Percentiles rank a stretch among this genome's conserved stretches.
Conservation (phyloP, 2,888 invertebrate genomes). For the Drosophila kambysellisi region DNA sequence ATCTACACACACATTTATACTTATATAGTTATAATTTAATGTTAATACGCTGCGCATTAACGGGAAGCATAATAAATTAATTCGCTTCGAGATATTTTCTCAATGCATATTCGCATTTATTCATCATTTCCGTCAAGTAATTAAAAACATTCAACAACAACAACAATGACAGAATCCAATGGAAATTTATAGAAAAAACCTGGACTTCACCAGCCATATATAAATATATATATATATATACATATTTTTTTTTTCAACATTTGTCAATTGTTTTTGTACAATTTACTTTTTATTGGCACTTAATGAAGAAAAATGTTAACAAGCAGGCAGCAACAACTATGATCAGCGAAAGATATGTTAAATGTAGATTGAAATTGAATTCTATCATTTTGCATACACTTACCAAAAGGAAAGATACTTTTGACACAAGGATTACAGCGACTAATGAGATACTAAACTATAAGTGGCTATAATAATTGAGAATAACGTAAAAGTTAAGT, state of each 20-base stretch:
- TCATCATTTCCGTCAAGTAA: constrained; percentile 56
- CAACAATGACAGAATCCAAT: constrained; percentile 3
- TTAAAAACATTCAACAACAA: constrained; percentile 44
- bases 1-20: neutral
- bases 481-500: no score
- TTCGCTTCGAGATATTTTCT: constrained; percentile 27
- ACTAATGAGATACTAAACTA: neutral
- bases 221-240: constrained; percentile 33
- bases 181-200: constrained; percentile 27
- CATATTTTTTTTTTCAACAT: constrained; percentile 5
- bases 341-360: constrained; percentile 4
- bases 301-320: constrained; percentile 54
- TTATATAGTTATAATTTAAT: constrained; percentile 42
- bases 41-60: constrained; percentile 63
- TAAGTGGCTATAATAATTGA: no score
- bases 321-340: constrained; percentile 22
- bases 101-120: constrained; percentile 16
- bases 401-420: neutral
- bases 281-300: constrained; percentile 43
- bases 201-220: constrained; percentile 17
- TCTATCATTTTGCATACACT: neutral
- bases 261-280: constrained; percentile 27
- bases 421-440: neutral
- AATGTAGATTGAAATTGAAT: neutral
- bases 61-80: constrained; percentile 59